phyloP scores from a whole-genome alignment of 23 tunicate genomes.

The Clavelina lepadiformis region DNA sequence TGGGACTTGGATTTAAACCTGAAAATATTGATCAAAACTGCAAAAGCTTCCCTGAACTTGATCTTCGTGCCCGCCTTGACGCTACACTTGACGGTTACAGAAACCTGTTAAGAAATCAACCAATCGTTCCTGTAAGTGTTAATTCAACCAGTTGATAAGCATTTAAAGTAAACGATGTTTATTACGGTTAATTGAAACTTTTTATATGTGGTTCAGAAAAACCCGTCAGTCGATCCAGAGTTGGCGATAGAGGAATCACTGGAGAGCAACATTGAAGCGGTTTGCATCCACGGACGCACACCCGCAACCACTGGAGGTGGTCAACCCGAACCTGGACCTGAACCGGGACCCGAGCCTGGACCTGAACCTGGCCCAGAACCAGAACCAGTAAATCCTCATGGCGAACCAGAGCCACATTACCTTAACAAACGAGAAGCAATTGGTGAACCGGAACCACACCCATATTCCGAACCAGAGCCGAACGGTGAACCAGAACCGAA shows the following conservation, averaged over 20 bases:
- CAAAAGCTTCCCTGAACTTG: slow-evolving; percentile 21
- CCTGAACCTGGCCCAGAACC: slow-evolving; percentile 37
- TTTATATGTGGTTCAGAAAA: no score
- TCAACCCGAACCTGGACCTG: slow-evolving; percentile 20
- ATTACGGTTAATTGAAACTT: no score
- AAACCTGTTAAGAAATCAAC: no score
- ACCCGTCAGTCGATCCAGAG: slow-evolving; percentile 37
- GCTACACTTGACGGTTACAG: no score
- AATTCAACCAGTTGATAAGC: no score
- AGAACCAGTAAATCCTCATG: slow-evolving; percentile 22
- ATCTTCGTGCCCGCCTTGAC: slow-evolving; percentile 1
- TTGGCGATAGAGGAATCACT: slow-evolving; percentile 21
- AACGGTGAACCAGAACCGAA: slow-evolving; percentile 19
- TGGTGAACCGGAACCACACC: slow-evolving; percentile 24
- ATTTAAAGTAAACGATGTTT: no score
- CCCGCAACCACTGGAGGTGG: background rate
- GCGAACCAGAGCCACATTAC: slow-evolving; percentile 19
- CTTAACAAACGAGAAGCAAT: slow-evolving; percentile 18
- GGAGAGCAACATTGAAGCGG: slow-evolving; percentile 31
- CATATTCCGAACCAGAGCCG: slow-evolving; percentile 32
- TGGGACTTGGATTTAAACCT: slow-evolving; percentile 82
- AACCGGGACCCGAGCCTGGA: slow-evolving; percentile 24
- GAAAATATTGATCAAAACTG: slow-evolving; percentile 16
- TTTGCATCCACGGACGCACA: background rate
- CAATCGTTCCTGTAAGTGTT: no score